Conservation (phyloP, 2,797 vertebrate species). For the Oreochromis mossambicus region DNA sequence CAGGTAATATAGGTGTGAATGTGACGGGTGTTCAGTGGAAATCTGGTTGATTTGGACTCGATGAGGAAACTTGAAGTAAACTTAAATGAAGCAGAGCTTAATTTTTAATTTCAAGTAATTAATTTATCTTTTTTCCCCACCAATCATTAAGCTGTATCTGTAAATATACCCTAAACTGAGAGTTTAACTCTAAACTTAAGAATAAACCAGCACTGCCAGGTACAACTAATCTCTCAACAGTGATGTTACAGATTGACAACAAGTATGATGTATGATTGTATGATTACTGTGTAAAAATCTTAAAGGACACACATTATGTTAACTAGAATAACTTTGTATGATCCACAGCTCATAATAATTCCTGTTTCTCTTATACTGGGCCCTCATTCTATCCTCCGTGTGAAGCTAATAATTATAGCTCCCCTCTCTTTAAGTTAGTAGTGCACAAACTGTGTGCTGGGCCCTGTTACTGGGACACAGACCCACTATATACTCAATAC, state of each 20-base stretch:
- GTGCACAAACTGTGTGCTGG: not conserved
- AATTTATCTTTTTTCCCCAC: fast-evolving
- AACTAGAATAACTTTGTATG: not conserved
- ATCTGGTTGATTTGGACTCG: not conserved
- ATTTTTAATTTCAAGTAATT: not conserved
- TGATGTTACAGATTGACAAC: not conserved
- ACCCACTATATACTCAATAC: not conserved
- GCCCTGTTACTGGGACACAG: not conserved
- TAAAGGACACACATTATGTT: not conserved
- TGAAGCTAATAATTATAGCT: not conserved
- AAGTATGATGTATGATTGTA: not conserved
- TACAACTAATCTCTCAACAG: not conserved
- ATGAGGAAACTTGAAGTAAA: not conserved
- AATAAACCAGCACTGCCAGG: not conserved
- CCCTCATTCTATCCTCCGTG: not conserved
- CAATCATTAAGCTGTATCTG: not conserved
- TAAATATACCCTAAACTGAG: not conserved
- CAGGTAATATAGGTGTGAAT: not conserved
- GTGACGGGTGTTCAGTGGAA: not conserved
- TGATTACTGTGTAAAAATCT: not conserved
- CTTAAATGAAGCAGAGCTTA: not conserved
- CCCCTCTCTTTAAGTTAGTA: not conserved
- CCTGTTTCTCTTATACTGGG: fast-evolving
- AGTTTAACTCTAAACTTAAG: not conserved
- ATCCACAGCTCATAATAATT: not conserved